phyloP scores from a whole-genome alignment of 2,113 vertebrate genomes.

The Rhabdornis inornatus region DNA sequence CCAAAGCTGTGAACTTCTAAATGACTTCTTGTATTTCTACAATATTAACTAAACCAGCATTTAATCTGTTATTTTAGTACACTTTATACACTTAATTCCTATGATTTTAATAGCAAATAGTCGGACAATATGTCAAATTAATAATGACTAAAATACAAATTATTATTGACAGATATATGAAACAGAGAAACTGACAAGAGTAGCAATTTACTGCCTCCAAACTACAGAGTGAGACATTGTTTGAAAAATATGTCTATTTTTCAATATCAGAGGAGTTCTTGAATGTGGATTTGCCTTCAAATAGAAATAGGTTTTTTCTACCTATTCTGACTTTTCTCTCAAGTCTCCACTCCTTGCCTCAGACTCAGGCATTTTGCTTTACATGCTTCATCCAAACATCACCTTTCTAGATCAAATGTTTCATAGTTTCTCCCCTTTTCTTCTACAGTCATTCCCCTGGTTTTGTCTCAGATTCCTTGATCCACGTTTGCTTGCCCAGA shows the following conservation, averaged over 20 bases:
- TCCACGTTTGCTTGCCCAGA: not conserved
- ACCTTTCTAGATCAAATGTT: not conserved
- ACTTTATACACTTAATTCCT: not conserved
- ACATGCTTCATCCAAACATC: not conserved
- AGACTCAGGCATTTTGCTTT: not conserved
- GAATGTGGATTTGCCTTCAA: not conserved
- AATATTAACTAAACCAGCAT: not conserved
- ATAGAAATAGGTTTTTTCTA: not conserved
- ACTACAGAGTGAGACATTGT: not conserved
- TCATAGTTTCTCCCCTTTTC: not conserved
- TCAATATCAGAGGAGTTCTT: not conserved
- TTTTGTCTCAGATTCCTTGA: not conserved
- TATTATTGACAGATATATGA: not conserved
- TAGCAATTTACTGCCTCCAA: not conserved
- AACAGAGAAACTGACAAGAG: not conserved
- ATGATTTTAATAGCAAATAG: not conserved
- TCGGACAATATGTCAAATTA: not conserved
- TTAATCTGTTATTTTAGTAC: not conserved
- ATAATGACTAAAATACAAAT: not conserved
- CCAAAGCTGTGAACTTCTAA: not conserved
- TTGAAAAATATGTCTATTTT: not conserved
- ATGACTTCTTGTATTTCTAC: not conserved
- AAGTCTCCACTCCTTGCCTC: not conserved
- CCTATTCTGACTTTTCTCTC: not conserved
- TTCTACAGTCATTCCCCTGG: not conserved